A percentile compares a stretch with the other conserved stretches of the same genome.
Evolutionary conservation across 2,888 invertebrate species (phyloP).

Genomic region (Callosobruchus maculatus): DNA sequence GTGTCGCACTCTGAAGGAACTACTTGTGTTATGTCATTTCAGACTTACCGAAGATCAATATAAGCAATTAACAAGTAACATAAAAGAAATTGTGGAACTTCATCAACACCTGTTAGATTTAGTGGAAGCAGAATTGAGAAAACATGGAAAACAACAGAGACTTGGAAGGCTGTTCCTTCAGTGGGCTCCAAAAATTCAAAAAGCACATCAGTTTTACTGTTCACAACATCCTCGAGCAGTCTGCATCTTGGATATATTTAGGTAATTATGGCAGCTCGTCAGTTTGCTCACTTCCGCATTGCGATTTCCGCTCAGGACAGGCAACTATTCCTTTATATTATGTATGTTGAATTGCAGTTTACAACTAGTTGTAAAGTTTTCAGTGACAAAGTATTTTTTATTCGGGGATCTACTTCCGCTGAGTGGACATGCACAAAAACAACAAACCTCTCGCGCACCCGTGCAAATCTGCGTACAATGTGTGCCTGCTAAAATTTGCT

Average conservation of each 20-base stretch:
- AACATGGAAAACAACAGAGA: conserved; percentile 71
- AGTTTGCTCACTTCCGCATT: too few species aligned
- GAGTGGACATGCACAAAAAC: too few species aligned
- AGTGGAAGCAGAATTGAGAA: conserved; percentile 74
- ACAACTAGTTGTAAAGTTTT: too few species aligned
- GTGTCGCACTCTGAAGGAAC: too few species aligned
- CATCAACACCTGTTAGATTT: conserved; percentile 78
- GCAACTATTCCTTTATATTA: too few species aligned
- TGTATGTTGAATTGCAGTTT: too few species aligned
- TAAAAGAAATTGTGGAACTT: conserved; percentile 79
- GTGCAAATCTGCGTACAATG: too few species aligned
- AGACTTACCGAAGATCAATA: conserved; percentile 85
- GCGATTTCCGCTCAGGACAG: too few species aligned
- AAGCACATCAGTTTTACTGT: conserved; percentile 85
- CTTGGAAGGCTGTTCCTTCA: conserved; percentile 89
- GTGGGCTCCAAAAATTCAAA: conserved; percentile 77
- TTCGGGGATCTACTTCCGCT: too few species aligned
- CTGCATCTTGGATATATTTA: conserved; percentile 87
- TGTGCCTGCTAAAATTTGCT: too few species aligned
- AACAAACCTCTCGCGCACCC: too few species aligned
- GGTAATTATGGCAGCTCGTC: conserved; percentile 53
- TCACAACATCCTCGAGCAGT: conserved; percentile 92
- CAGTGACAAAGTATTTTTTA: too few species aligned
- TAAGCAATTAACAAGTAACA: conserved; percentile 81
- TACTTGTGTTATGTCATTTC: conserved; percentile 10